Evolutionary conservation across 2,797 vertebrate genomes (phyloP).

Genomic region (Macropodus opercularis): DNA sequence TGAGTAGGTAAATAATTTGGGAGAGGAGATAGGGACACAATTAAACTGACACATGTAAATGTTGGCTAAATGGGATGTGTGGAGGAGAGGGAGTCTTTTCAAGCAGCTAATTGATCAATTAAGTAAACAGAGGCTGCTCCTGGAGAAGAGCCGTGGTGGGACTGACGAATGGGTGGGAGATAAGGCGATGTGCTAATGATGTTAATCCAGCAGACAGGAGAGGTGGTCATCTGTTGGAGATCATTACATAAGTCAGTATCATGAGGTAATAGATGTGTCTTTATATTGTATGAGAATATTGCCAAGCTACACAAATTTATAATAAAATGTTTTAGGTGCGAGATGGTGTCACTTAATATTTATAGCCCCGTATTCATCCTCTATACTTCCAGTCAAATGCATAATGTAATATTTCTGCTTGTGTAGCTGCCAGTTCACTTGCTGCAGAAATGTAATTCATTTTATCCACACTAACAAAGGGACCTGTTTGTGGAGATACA

Average conservation of each 20-base stretch:
- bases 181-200: constrained; percentile 65
- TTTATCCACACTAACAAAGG: constrained; percentile 25
- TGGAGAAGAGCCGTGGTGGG: constrained; percentile 32
- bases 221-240: constrained; percentile 22
- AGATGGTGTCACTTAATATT: constrained; percentile 2
- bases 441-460: constrained; percentile 19
- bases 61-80: constrained; percentile 67
- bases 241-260: constrained; percentile 2
- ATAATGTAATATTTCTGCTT: not conserved
- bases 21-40: constrained; percentile 70
- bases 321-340: not conserved
- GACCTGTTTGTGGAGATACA: constrained; percentile 10
- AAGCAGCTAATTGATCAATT: constrained; percentile 80
- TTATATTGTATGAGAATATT: not conserved
- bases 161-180: constrained; percentile 51
- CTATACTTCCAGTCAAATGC: not conserved
- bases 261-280: not conserved
- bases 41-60: constrained; percentile 76
- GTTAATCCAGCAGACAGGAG: constrained; percentile 29
- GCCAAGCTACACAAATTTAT: not conserved
- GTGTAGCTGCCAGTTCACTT: constrained; percentile 13
- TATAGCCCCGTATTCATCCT: not conserved
- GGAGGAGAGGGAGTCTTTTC: constrained; percentile 63
- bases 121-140: constrained; percentile 73
- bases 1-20: constrained; percentile 77